A percentile compares a stretch with the other conserved stretches of the same genome.
These are phyloP conservation scores for Chloroceryle inda DNA, from an alignment of 2,797 vertebrate species.

Conservation along the genomic window DNA sequence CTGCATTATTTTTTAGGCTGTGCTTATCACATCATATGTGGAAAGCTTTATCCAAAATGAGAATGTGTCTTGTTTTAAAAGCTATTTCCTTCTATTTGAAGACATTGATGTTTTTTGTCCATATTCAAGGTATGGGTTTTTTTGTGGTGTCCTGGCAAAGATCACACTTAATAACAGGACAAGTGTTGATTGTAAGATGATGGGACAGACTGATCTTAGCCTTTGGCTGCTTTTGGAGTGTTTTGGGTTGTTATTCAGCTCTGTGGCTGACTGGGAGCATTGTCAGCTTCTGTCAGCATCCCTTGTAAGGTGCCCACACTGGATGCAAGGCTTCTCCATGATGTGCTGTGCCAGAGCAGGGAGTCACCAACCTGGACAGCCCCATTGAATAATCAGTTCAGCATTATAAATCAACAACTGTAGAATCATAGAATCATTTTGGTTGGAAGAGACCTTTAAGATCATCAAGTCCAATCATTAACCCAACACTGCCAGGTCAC, in stretches of 20 bases:
- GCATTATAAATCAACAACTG: background rate
- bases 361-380: too few species aligned
- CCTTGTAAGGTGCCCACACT: background rate
- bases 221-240: background rate
- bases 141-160: background rate
- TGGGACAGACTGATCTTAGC: background rate
- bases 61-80: background rate
- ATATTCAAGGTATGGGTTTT: accelerated
- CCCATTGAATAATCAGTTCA: background rate
- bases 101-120: background rate
- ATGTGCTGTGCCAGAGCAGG: background rate
- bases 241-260: background rate
- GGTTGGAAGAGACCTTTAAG: background rate
- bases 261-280: background rate
- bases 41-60: slow-evolving; percentile 1
- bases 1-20: background rate
- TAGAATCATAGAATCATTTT: background rate
- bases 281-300: background rate
- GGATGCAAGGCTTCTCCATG: accelerated
- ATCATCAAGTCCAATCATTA: background rate
- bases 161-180: background rate
- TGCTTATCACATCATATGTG: background rate
- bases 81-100: background rate
- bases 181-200: background rate
- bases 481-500: too few species aligned